Evolutionary conservation across 2,797 vertebrate species (phyloP), one percentile per base, ranked within the genome.

Genomic region (Danio jaintianensis): DNA sequence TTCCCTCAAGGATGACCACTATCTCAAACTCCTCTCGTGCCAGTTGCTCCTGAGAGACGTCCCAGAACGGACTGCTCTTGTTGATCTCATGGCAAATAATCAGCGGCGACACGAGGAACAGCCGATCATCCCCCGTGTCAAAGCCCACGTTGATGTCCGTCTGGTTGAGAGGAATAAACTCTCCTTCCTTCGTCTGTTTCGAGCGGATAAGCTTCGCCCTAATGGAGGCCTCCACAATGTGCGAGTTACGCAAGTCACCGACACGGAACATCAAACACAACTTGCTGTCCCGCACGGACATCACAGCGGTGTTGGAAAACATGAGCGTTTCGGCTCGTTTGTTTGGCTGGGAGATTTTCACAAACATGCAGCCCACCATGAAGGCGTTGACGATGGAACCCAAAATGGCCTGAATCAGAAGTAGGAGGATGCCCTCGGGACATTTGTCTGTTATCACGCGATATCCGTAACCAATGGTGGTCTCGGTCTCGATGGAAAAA

Each of bases 351-450:
- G 89, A 89, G 86, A 90, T 90, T 80, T 90, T 90, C 12, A 88
- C 89, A 7, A 89, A 89, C 87, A 88, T 89, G 73, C 88, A 89
- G 82, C 89, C 89, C 82, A 90, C 88, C 89, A 90, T 90, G 22
- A 90, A 89, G 71, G 88, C 89, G 20, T 90, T 90, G 74, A 90
- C 89, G 3, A 90, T 90, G 87, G 89, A 87, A 11, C 89, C 89
- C 58, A 89, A 75, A 77, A 90, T 89, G 82, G 87, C 87, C 85
- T 90, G 89, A 59, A 90, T 85, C 71, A 90, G 74, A 8, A 90
- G 85, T 55, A 89, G 74, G 10, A 85, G 12, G 70, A 90, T 87
- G 3, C 88, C 89, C 22, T 89, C 89, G 0, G 89, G 89, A 42
- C 89, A 90, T 68, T 89, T 87, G 73, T 90, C 89, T 0, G 89